Base-by-base conservation (phyloP, 2,797 vertebrate species). In the Falco concolor region DNA sequence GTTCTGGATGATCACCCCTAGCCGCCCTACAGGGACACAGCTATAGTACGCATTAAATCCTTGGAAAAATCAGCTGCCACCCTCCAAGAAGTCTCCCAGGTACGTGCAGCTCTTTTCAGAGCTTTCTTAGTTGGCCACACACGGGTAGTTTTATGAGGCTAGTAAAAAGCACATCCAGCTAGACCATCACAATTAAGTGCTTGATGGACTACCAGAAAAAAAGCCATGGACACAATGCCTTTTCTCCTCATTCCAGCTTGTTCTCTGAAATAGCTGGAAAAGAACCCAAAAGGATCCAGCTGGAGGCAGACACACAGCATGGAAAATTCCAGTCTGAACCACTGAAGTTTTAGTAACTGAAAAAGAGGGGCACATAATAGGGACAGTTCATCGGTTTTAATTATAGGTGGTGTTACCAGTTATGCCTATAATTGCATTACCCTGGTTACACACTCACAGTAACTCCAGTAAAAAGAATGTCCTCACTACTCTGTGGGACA, bases 251-350 rank as follows among this genome's bases (percentile, higher is more conserved):
- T 93, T 94, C 79, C 56, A 93, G 73, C 42, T 75, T 87, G 68
- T 86, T 93, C 90, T 95, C 61, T 85, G 45, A 85, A 94, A 95
- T 74, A 90, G 84, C 64, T 95, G 91, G 87, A 92, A 94, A 93
- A 88, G 92, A 89, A 95, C 50, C 77, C 87, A 74, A 95, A 95
- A 86, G 20, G 61, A 85, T 95, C 84, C 87, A 94, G 95, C 91
- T 87, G 69, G 92, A 96, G 82, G 94, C 95, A 96, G 91, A 81
- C 87, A 93, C 60, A 30, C 82, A 94, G 91, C 87, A 91, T 65
- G 92, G 95, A 95, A 97, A 96, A 96, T 96, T 96, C 91, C 95
- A 89, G 95, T 78, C 84, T 76, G 87, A 96, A 94, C 81, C 81
- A 94, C 82, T 69, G 38, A 94, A 94, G 53, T 89, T 92, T 91